Evolutionary conservation across 1,140 invertebrate genomes (phyloP), one percentile per base, ranked within the genome.

Genomic region (Holotrichia oblita): DNA sequence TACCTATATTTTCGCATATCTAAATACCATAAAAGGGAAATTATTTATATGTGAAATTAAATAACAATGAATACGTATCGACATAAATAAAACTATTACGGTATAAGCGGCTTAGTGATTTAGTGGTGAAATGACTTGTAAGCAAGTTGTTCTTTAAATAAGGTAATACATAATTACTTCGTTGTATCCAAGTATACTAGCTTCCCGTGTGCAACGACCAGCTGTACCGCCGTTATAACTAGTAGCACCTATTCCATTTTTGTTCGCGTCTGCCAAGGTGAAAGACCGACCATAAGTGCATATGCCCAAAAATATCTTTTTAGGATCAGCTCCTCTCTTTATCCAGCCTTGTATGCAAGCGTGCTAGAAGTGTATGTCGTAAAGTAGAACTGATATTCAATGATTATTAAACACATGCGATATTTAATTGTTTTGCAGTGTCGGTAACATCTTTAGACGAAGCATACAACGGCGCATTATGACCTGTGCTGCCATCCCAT

Each of bases 131-230:
- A n/a, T n/a, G n/a, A n/a, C n/a, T n/a, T n/a, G n/a, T 34, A 1
- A 34, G 4, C 4, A 34, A 34, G 4, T 34, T 34, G 27, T 34
- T 34, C 27, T 4, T 34, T 34, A 34, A 17, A n/a, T 17, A 20
- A 77, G n/a, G n/a, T n/a, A 69, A 41, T 14, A 9, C 27, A 74
- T n/a, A 12, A 40, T 55, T 55, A 92, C 88, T 83, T 97, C 95
- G 83, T 96, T 94, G 83, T 94, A 97, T 22, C 94, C 92, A 72
- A 95, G 87, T 40, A 90, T 89, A 9, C 96, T 96, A 8, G 86
- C 82, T 79, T 94, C 90, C 2, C 85, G 83, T 0, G 95, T 95
- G 81, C 93, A 95, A 3, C 90, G 91, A 6, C 96, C 96, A 3
- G 90, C 87, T 86, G 87, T 83, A 34, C 90, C 90, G 34, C 90